Base-by-base conservation (phyloP, 2,888 invertebrate species). In the Orthosia cruda region DNA sequence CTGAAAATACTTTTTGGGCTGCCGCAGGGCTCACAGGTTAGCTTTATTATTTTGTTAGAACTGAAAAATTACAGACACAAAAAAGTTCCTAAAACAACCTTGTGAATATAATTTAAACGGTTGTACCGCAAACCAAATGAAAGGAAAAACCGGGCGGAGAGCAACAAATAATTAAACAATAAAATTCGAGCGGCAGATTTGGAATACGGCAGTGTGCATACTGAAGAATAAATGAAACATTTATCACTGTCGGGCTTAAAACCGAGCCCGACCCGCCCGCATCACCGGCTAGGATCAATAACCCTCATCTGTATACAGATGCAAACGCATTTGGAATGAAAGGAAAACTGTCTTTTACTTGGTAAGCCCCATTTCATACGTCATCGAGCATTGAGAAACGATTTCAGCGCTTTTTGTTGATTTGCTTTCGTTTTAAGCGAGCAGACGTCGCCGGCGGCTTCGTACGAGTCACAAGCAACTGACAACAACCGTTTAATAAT, bases 211-310 rank as follows among this genome's bases (percentile, higher is more conserved):
- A 84, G 88, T 88, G 88, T 91, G 91, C 90, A 92, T 90, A 91
- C 90, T 91, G 91, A 87, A 89, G 92, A 91, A 94, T 94, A 93
- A 95, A 95, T 95, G 93, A 93, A 94, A 93, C 95, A 96, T 96
- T 96, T 93, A 95, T 96, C 95, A 95, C 89, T 94, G 96, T 95
- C 96, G 89, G 87, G 91, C 81, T 93, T 91, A 88, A 92, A 91
- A 91, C 91, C 90, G 90, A 89, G 89, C 76, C 73, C 87, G 82
- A 80, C 81, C 84, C 88, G 88, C 89, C 90, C 91, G 88, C 90
- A 91, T 90, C 91, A 92, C 91, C 89, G 89, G 91, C 91, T 79
- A 71, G 81, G 77, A 85, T 88, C 89, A 89, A 89, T 89, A 88
- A 85, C 89, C 84, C 83, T 85, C 88, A 85, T 87, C 87, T 83